Conservation (phyloP, 2,113 vertebrate genomes). For the Agelaius phoeniceus region DNA sequence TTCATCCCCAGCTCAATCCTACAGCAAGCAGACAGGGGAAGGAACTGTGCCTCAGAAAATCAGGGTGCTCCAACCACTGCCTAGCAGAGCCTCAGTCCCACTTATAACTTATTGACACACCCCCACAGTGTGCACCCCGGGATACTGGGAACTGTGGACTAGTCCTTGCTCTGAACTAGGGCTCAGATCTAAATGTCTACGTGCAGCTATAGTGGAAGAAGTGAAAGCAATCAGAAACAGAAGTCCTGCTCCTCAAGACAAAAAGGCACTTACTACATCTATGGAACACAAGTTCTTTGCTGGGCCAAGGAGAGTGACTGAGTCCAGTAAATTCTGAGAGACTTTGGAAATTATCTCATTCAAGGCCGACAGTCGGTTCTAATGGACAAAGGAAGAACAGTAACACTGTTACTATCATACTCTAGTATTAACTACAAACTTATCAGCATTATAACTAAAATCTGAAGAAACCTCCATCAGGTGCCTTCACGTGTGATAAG, state of each 20-base stretch:
- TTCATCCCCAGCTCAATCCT: not conserved
- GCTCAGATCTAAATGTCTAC: not conserved
- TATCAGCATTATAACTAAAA: not conserved
- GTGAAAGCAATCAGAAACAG: not conserved
- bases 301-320: slow-evolving; percentile 54
- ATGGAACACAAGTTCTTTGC: slow-evolving; percentile 40
- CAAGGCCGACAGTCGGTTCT: slow-evolving; percentile 47
- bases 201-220: not conserved
- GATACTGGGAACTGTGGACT: not conserved
- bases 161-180: not conserved
- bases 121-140: accelerated
- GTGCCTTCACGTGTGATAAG: not conserved
- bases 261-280: slow-evolving; percentile 20
- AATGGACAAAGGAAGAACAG: not conserved
- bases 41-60: not conserved
- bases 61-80: not conserved
- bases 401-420: not conserved
- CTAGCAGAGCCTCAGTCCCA: not conserved
- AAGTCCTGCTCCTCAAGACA: not conserved
- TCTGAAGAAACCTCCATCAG: not conserved
- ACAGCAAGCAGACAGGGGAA: not conserved
- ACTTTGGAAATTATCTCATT: slow-evolving; percentile 64
- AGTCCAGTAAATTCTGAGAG: slow-evolving; percentile 50
- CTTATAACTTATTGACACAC: not conserved
- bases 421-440: not conserved